Base-by-base conservation (phyloP, 2,113 vertebrate species). In the Boulengeromyrus knoepffleri region DNA sequence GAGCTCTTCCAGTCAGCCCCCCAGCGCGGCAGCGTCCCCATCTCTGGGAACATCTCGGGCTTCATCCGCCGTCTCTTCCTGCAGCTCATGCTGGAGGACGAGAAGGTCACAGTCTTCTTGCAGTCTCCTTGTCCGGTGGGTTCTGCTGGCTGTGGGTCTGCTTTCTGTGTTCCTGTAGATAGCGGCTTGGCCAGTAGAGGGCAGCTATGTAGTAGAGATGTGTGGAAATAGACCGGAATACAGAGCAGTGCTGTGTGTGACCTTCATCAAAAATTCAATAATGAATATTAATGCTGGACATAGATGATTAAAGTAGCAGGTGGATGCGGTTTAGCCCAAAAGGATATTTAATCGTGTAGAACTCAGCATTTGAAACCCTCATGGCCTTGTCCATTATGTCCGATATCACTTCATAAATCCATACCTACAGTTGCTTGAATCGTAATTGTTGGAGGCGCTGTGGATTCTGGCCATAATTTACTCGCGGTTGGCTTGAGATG, bases 71-170 rank as follows among this genome's bases (percentile, higher is more conserved):
- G 99, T 58, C 97, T 99, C 50, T 99, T 99, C 94, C 95, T 99
- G 93, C 99, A 99, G 92, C 96, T 99, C 90, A 99, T 99, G 99
- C 94, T 99, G 4, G 99, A 99, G 93, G 99, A 99, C 92, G 99
- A 99, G 95, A 99, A 99, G 95, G 98, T 99, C 90, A 99, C 98
- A 0, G 98, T 99, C 95, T 99, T 99, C 95, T 97, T 99, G 88
- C 98, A 99, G 92, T 99, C 98, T 21, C 98, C 98, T 0, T 99
- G 98, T 93, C 99, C 99, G 93, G 99, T 99, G 94, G 91, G 97
- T 96, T 53, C 45, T 19, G 7, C 83, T 10, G 24, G 19, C 45
- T 4, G 7, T 85, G 19, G 42, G 8, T 21, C 17, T 9, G 7
- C 36, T 8, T 85, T 10, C 80, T 47, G 45, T 80, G 15, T 74